phyloP scores from a whole-genome alignment of 2,888 invertebrate genomes.

The Eupithecia pulchellata region DNA sequence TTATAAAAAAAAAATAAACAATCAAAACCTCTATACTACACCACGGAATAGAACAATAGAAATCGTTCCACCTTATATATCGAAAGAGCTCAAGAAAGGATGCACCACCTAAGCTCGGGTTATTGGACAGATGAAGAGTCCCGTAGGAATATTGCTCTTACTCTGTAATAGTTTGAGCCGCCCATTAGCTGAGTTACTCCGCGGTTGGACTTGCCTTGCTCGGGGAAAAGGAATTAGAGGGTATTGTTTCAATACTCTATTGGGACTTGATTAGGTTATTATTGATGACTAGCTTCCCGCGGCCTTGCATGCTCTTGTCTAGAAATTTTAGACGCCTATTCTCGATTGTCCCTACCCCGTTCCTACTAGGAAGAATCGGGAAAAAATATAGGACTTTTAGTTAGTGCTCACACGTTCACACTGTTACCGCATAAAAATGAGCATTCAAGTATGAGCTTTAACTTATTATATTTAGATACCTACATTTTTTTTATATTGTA shows the following conservation, averaged over 20 bases:
- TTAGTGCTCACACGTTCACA: no score
- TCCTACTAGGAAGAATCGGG: no score
- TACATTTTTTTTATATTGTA: no score
- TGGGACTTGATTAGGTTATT: background rate
- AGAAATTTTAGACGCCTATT: no score
- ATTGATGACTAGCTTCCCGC: background rate
- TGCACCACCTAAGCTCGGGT: conserved; percentile 44
- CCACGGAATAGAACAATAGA: background rate
- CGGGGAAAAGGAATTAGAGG: conserved; percentile 46
- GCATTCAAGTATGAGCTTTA: no score
- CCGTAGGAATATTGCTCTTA: conserved; percentile 63
- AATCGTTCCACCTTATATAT: background rate
- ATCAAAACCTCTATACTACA: no score
- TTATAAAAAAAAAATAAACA: no score
- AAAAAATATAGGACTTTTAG: no score
- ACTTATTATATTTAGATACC: no score
- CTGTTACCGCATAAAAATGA: no score
- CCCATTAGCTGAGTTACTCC: conserved; percentile 74
- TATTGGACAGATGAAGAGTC: conserved; percentile 60
- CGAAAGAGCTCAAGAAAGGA: conserved; percentile 32
- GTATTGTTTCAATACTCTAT: conserved; percentile 27
- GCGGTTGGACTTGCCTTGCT: conserved; percentile 60
- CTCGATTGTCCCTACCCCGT: no score
- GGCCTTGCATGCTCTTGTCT: background rate
- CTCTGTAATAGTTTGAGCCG: conserved; percentile 63